phyloP scores from a whole-genome alignment of 92 coral and sea anemone species.

The Zoanthus sansibaricus region DNA sequence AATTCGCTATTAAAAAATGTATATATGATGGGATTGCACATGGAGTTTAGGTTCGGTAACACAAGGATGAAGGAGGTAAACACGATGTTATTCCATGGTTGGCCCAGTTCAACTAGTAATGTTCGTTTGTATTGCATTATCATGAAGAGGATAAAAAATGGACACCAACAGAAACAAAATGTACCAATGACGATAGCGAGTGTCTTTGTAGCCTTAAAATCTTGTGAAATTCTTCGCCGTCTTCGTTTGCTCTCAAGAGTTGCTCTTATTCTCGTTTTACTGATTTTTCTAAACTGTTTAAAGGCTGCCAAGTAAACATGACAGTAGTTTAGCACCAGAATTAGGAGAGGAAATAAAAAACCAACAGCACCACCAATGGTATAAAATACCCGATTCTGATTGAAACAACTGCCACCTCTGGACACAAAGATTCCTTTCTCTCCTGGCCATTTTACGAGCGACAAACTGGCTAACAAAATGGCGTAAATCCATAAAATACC shows the following conservation, averaged over 20 bases:
- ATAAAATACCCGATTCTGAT: slow-evolving; percentile 80
- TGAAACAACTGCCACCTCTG: slow-evolving; percentile 48
- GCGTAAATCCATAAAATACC: slow-evolving; percentile 84
- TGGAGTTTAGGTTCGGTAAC: slow-evolving; percentile 89
- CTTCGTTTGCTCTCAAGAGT: background rate
- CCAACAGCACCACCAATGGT: slow-evolving; percentile 90
- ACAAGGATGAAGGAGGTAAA: slow-evolving; percentile 54
- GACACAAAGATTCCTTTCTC: slow-evolving; percentile 44
- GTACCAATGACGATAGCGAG: slow-evolving; percentile 86
- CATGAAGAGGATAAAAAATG: slow-evolving; percentile 87
- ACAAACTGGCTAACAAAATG: slow-evolving; percentile 67
- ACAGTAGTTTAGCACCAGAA: slow-evolving; percentile 78
- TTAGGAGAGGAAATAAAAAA: slow-evolving; percentile 72
- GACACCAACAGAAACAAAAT: slow-evolving; percentile 91
- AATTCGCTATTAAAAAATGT: slow-evolving; percentile 90
- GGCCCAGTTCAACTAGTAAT: slow-evolving; percentile 15
- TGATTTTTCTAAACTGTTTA: slow-evolving; percentile 85
- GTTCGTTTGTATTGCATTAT: slow-evolving; percentile 61
- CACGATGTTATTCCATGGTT: slow-evolving; percentile 34
- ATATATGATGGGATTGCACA: slow-evolving; percentile 91
- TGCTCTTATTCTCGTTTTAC: slow-evolving; percentile 46
- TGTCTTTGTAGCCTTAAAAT: slow-evolving; percentile 93
- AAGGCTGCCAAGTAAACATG: slow-evolving; percentile 82
- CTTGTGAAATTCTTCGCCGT: slow-evolving; percentile 47
- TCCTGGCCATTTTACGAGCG: slow-evolving; percentile 69